Conservation (phyloP, 2,113 vertebrate species). For the Festucalex cinctus region DNA sequence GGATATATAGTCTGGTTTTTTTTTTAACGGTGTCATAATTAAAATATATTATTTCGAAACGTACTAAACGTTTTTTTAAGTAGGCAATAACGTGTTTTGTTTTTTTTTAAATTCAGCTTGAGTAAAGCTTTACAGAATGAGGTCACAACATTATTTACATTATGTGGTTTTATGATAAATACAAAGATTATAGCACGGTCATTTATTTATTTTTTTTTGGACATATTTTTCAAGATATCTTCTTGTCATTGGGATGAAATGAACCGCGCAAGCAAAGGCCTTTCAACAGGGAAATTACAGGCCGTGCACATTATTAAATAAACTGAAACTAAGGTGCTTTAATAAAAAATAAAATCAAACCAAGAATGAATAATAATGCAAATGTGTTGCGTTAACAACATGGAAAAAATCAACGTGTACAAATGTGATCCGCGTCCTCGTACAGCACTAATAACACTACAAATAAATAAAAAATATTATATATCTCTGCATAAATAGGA, state of each 20-base stretch:
- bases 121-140: constrained; percentile 45
- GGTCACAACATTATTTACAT: constrained; percentile 56
- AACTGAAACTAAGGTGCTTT: neutral
- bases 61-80: neutral
- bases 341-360: neutral
- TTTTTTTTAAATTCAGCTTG: neutral
- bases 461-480: neutral
- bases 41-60: neutral
- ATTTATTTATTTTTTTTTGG: too few species aligned
- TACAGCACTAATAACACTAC: neutral
- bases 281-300: neutral
- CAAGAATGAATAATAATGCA: neutral
- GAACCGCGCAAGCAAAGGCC: neutral
- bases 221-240: neutral
- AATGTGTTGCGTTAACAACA: neutral
- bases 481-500: constrained; percentile 44
- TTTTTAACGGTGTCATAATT: neutral
- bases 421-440: neutral
- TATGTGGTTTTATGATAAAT: constrained; percentile 20
- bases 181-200: constrained; percentile 29
- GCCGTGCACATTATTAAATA: neutral
- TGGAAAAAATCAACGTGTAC: neutral
- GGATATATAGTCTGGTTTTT: neutral
- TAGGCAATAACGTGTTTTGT: constrained; percentile 1
- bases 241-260: neutral